Conservation (phyloP, 2,888 invertebrate species). For the Notodonta dromedarius region DNA sequence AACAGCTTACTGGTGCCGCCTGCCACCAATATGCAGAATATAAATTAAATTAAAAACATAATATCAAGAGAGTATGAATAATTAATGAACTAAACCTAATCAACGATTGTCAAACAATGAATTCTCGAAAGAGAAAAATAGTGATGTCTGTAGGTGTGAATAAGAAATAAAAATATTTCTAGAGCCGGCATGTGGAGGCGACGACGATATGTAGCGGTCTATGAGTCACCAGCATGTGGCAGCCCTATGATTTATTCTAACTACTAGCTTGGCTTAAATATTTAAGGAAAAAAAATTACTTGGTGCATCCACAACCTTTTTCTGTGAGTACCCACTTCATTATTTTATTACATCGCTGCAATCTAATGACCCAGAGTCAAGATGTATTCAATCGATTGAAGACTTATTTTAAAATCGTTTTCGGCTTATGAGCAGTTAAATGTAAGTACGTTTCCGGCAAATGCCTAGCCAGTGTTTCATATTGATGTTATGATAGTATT, state of each 20-base stretch:
- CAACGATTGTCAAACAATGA: constrained; percentile 8
- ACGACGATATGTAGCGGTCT: background rate
- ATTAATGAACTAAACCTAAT: background rate
- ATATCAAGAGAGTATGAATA: background rate
- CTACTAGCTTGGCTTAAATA: background rate
- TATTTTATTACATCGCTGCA: no score
- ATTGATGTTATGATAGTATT: constrained; percentile 25
- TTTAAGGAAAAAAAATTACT: background rate
- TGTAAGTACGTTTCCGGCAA: no score
- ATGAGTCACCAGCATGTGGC: constrained; percentile 1
- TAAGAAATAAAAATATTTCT: constrained; percentile 1
- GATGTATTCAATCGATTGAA: constrained; percentile 44
- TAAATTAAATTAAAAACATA: background rate
- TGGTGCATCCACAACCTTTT: constrained; percentile 15
- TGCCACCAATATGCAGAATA: background rate
- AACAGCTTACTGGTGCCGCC: background rate
- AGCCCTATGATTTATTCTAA: constrained; percentile 1
- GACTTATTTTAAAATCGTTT: constrained; percentile 33
- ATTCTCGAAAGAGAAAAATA: background rate
- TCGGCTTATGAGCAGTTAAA: constrained; percentile 15
- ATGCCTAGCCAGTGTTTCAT: constrained; percentile 35
- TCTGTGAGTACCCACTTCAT: no score
- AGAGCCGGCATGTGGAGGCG: background rate
- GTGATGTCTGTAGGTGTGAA: background rate
- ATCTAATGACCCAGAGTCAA: constrained; percentile 15